A percentile compares a stretch with the other conserved stretches of the same genome.
These are phyloP conservation scores for Motacilla tschutschensis DNA, from an alignment of 2,113 vertebrate species.

Conservation along the genomic window DNA sequence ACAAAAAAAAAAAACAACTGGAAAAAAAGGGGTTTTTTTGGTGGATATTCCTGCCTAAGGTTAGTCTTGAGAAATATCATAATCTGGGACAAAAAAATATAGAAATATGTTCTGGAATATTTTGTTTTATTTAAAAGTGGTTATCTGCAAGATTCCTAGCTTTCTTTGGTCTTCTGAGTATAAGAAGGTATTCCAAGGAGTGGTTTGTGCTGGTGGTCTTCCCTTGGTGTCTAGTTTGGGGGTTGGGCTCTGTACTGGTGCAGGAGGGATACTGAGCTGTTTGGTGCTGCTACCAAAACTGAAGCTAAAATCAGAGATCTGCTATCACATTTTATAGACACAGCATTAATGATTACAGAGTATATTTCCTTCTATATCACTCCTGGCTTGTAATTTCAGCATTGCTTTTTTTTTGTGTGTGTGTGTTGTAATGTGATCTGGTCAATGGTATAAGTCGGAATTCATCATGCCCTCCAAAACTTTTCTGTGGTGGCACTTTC, in stretches of 20 bases:
- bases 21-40: not conserved
- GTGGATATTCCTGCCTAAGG: not conserved
- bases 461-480: not conserved
- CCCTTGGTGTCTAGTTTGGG: not conserved
- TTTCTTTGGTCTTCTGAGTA: not conserved
- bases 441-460: not conserved
- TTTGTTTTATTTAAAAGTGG: not conserved
- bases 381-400: not conserved
- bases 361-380: not conserved
- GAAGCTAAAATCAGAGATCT: not conserved
- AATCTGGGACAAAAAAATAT: not conserved
- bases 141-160: not conserved
- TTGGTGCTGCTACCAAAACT: not conserved
- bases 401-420: not conserved
- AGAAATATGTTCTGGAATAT: not conserved
- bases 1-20: not conserved
- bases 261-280: not conserved
- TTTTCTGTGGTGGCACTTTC: not conserved
- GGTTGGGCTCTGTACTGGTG: not conserved
- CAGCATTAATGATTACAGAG: not conserved
- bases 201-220: not conserved
- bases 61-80: not conserved
- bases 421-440: not conserved
- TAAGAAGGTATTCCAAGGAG: fast-evolving
- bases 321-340: not conserved